These are phyloP conservation scores for Petrocephalus zakoni DNA, from an alignment of 2,113 vertebrate genomes.

Conservation along the genomic window DNA sequence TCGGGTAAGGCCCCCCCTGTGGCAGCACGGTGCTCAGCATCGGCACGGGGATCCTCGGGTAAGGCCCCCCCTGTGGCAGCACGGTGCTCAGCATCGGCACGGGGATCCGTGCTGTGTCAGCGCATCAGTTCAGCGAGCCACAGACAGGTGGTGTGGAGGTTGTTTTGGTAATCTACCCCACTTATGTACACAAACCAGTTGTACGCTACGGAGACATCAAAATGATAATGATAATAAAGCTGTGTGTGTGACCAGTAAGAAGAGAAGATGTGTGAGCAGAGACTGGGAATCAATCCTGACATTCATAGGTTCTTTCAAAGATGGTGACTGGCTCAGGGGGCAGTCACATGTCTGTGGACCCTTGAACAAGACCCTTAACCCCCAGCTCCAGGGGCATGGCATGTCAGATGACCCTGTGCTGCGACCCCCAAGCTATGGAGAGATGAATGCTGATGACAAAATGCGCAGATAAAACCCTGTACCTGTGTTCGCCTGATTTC, in stretches of 20 bases:
- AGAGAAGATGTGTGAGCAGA: background rate
- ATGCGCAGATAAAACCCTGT: background rate
- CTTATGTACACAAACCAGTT: background rate
- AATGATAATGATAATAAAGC: background rate
- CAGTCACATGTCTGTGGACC: background rate
- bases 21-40: constrained; percentile 80
- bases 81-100: constrained; percentile 79
- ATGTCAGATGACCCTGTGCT: background rate
- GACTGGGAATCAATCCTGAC: background rate
- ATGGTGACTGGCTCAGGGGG: background rate
- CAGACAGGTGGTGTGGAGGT: background rate
- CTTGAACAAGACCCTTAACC: background rate
- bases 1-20: constrained; percentile 67
- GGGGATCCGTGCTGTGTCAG: constrained; percentile 71
- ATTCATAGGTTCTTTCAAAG: background rate
- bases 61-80: constrained; percentile 31
- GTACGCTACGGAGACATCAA: background rate
- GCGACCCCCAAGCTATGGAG: background rate
- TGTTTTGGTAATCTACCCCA: background rate
- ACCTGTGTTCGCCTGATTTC: background rate
- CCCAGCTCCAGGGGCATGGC: background rate
- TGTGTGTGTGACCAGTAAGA: background rate
- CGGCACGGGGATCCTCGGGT: constrained; percentile 95
- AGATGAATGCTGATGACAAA: background rate
- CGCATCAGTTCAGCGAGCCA: background rate